These are phyloP conservation scores for Frieseomelitta varia DNA, from an alignment of 1,140 invertebrate species.

Conservation along the genomic window DNA sequence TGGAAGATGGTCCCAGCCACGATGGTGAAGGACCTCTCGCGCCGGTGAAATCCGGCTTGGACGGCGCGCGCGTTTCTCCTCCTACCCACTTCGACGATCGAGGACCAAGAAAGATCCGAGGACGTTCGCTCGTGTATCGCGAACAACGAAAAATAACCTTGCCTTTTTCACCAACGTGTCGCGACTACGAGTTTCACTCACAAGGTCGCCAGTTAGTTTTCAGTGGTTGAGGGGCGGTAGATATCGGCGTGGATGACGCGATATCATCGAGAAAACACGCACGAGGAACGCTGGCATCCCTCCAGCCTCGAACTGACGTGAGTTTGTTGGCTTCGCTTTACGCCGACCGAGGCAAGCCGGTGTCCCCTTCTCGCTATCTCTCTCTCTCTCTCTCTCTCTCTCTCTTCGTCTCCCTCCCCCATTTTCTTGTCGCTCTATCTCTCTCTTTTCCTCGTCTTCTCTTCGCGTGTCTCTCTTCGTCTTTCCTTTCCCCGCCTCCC, in stretches of 20 bases:
- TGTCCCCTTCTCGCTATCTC: constrained; percentile 48
- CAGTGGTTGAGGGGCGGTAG: neutral
- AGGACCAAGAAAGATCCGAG: neutral
- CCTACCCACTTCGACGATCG: neutral
- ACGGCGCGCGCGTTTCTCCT: neutral
- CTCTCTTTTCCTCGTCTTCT: constrained; percentile 36
- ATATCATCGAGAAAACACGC: constrained; percentile 31
- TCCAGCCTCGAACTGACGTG: constrained; percentile 75
- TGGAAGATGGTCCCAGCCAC: no score
- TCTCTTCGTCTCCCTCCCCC: neutral
- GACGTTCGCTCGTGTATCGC: no score
- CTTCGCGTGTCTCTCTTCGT: neutral
- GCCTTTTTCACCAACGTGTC: neutral
- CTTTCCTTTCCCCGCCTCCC: constrained; percentile 21
- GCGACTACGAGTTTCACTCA: constrained; percentile 20
- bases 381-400: constrained; percentile 40
- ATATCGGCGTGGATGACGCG: neutral
- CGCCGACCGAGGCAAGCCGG: constrained; percentile 63
- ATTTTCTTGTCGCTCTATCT: neutral
- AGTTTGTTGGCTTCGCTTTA: constrained; percentile 80
- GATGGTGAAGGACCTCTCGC: no score
- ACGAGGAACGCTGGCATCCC: constrained; percentile 71
- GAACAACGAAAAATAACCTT: no score
- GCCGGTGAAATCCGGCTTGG: neutral
- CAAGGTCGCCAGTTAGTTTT: neutral